Percentiles rank a stretch among this genome's conserved stretches.
These are phyloP conservation scores for Ferdinandea cuprea DNA, from an alignment of 2,888 invertebrate genomes.

Conservation along the genomic window DNA sequence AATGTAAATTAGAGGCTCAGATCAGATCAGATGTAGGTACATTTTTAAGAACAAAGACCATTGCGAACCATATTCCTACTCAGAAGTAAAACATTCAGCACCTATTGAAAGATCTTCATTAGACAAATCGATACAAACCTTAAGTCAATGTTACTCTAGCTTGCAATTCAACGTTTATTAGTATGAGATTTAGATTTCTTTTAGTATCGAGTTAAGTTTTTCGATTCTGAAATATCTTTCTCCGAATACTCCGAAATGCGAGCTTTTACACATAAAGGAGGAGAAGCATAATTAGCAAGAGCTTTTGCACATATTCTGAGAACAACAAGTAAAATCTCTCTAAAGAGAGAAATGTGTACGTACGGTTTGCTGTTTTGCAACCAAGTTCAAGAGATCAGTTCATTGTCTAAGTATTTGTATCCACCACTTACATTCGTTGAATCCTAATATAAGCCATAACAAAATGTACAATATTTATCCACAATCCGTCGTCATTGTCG, in stretches of 20 bases:
- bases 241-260: constrained; percentile 21
- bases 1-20: no score
- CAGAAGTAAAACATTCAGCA: no score
- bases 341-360: constrained; percentile 13
- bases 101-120: no score
- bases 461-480: constrained; percentile 37
- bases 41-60: no score
- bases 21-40: no score
- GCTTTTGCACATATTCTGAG: constrained; percentile 4
- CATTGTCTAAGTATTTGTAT: background rate
- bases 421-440: no score
- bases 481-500: background rate
- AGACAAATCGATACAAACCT: no score
- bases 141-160: no score
- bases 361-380: background rate
- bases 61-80: no score
- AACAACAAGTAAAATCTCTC: background rate
- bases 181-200: no score
- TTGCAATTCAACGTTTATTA: no score
- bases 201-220: no score
- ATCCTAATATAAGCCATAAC: constrained; percentile 21
- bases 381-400: constrained; percentile 34
- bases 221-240: background rate
- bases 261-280: constrained; percentile 1
- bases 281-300: background rate